Evolutionary conservation across 92 coral and sea anemone species (phyloP).

Genomic region (Porites cylindrica): DNA sequence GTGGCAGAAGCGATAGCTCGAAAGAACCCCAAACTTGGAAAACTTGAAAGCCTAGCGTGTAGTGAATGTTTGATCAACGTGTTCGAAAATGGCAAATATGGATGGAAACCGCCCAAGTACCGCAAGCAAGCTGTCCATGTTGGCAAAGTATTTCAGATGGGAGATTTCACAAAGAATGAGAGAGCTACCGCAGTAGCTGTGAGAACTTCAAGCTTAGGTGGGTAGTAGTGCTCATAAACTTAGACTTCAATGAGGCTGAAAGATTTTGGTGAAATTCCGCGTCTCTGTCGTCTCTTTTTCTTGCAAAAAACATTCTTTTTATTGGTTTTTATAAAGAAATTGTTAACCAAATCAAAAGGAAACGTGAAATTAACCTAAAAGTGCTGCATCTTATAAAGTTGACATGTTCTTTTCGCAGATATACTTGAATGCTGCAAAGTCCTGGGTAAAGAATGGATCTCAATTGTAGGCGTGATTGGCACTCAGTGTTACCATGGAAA

Average conservation of each 20-base stretch:
- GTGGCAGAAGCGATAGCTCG: constrained; percentile 33
- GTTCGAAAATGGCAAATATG: constrained; percentile 55
- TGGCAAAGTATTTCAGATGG: constrained; percentile 37
- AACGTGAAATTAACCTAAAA: no score
- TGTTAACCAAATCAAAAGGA: no score
- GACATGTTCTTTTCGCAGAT: not conserved
- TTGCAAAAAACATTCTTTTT: no score
- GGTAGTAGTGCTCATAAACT: not conserved
- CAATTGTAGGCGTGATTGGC: constrained; percentile 21
- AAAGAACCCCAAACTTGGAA: not conserved
- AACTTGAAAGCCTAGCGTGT: constrained; percentile 31
- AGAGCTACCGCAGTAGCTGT: constrained; percentile 22
- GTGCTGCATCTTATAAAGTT: no score
- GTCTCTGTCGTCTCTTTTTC: no score
- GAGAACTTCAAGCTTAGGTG: constrained; percentile 32
- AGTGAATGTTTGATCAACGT: constrained; percentile 46
- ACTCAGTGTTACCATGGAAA: constrained; percentile 26
- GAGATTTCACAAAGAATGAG: constrained; percentile 19
- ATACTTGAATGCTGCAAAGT: constrained; percentile 29
- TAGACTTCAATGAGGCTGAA: no score
- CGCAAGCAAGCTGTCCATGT: constrained; percentile 43
- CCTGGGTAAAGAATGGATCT: constrained; percentile 41
- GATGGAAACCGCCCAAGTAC: constrained; percentile 37
- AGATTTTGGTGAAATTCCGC: no score
- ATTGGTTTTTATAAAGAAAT: no score